A percentile compares a stretch with the other conserved stretches of the same genome.
phyloP scores from a whole-genome alignment of 2,888 invertebrate species.

The Nemapogon koenigi region DNA sequence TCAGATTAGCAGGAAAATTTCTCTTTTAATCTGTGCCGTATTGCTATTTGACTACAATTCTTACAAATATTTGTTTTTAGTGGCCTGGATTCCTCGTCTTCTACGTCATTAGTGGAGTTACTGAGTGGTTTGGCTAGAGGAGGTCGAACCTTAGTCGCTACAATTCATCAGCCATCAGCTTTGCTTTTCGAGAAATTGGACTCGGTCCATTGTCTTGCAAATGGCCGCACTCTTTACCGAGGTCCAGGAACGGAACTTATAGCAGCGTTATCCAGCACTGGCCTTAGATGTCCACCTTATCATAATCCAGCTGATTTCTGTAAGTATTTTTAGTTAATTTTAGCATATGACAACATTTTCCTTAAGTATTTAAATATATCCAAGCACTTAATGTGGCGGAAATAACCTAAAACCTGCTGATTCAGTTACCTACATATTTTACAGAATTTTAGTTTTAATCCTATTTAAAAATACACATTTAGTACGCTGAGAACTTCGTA shows the following conservation, averaged over 20 bases:
- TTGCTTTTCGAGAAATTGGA: slow-evolving; percentile 93
- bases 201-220: slow-evolving; percentile 82
- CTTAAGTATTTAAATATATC: too few relatives aligned
- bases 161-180: slow-evolving; percentile 94
- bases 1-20: too few relatives aligned
- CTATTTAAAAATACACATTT: too few relatives aligned
- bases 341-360: not conserved
- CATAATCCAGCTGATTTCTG: slow-evolving; percentile 97
- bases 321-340: slow-evolving; percentile 54
- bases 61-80: slow-evolving; percentile 66
- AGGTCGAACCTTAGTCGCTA: slow-evolving; percentile 89
- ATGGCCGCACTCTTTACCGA: slow-evolving; percentile 84
- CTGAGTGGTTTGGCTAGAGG: slow-evolving; percentile 82
- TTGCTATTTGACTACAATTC: too few relatives aligned
- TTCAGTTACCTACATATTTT: too few relatives aligned
- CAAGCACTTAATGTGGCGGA: too few relatives aligned
- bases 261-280: slow-evolving; percentile 78
- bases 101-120: slow-evolving; percentile 81
- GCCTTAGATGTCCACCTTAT: slow-evolving; percentile 85
- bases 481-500: too few relatives aligned
- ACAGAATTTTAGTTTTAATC: too few relatives aligned
- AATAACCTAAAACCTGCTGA: too few relatives aligned
- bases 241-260: slow-evolving; percentile 77
- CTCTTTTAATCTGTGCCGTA: too few relatives aligned
- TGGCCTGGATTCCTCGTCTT: slow-evolving; percentile 88